These are phyloP conservation scores for Capra hircus DNA, from an alignment of 2,113 vertebrate species.

Conservation along the genomic window DNA sequence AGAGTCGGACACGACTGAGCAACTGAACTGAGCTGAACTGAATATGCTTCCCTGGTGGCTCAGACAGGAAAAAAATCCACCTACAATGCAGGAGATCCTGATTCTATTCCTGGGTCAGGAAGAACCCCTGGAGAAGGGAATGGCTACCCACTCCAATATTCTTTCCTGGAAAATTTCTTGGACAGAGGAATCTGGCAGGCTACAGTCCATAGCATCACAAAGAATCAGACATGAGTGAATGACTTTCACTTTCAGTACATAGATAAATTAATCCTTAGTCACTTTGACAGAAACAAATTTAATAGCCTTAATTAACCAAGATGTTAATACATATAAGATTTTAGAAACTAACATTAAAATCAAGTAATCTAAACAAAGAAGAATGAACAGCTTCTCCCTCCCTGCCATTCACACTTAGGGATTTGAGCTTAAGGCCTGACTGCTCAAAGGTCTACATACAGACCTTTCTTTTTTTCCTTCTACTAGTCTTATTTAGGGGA, in stretches of 20 bases:
- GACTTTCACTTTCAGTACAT: not conserved
- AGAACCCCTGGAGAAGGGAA: not conserved
- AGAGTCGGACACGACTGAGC: fast-evolving
- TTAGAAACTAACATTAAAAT: not conserved
- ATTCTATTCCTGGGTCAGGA: not conserved
- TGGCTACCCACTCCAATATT: not conserved
- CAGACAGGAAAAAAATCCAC: not conserved
- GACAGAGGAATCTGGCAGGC: not conserved
- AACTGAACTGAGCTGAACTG: too few relatives aligned
- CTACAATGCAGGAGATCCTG: not conserved
- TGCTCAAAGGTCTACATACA: not conserved
- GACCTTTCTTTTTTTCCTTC: not conserved
- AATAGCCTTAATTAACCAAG: not conserved
- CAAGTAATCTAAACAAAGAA: not conserved
- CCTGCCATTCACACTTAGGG: not conserved
- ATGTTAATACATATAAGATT: not conserved
- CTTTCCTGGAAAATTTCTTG: not conserved
- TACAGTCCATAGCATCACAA: not conserved
- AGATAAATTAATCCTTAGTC: not conserved
- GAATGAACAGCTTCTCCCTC: not conserved
- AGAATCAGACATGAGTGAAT: not conserved
- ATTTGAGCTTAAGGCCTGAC: not conserved
- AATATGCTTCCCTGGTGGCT: not conserved
- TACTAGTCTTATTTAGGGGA: not conserved
- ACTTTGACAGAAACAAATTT: not conserved